phyloP scores from a whole-genome alignment of 2,888 invertebrate genomes.

The Anagyrus pseudococci region DNA sequence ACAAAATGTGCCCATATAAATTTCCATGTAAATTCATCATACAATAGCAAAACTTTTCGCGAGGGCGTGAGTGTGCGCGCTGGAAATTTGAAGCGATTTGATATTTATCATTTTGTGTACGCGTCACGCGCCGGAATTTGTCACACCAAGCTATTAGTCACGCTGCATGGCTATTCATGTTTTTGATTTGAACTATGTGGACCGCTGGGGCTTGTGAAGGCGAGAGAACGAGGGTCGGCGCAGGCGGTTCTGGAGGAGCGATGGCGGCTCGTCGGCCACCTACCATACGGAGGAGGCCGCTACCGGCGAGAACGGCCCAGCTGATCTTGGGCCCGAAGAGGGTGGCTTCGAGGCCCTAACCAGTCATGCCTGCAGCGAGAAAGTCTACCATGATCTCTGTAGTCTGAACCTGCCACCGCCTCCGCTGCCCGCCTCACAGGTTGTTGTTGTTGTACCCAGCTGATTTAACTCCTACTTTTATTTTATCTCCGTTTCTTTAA shows the following conservation, averaged over 20 bases:
- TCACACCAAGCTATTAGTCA: conserved; percentile 43
- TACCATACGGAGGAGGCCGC: conserved; percentile 51
- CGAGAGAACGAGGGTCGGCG: conserved; percentile 59
- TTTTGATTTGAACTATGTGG: conserved; percentile 44
- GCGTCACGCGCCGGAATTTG: conserved; percentile 18
- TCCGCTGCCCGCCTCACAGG: conserved; percentile 56
- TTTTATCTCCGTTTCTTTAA: conserved; percentile 1
- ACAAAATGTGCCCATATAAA: no score
- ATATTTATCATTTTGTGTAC: no score
- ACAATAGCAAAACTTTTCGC: no score
- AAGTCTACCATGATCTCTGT: conserved; percentile 94
- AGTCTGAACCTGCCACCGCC: conserved; percentile 69
- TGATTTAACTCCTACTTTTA: conserved; percentile 11
- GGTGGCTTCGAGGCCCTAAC: conserved; percentile 74
- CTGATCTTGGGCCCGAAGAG: conserved; percentile 48
- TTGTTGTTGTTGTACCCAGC: conserved; percentile 54
- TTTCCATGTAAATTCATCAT: no score
- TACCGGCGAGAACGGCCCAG: conserved; percentile 60
- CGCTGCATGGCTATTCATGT: conserved; percentile 58
- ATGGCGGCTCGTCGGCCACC: conserved; percentile 52
- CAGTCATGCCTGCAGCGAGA: conserved; percentile 83
- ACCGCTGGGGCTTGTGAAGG: conserved; percentile 45
- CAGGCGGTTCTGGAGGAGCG: conserved; percentile 55
- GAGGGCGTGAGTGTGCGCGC: no score
- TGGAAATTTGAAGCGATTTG: no score